Evolutionary conservation across 1,140 invertebrate genomes (phyloP).

Genomic region (Paraescarpia echinospica): DNA sequence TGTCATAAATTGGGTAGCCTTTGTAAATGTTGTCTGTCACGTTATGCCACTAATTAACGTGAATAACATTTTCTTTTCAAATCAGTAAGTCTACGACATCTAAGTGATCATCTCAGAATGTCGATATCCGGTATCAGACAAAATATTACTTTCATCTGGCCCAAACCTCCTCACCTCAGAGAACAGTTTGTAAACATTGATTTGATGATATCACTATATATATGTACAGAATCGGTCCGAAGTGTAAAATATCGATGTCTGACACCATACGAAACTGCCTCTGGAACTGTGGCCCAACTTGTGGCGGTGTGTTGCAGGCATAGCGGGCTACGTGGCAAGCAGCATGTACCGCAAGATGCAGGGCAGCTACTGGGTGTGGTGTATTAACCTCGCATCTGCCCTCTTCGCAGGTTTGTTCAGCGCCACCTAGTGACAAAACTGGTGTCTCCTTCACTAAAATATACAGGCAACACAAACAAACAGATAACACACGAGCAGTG

Average conservation of each 20-base stretch:
- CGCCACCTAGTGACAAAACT: not conserved
- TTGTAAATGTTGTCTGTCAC: not conserved
- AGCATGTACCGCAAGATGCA: slow-evolving; percentile 61
- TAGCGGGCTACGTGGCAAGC: slow-evolving; percentile 61
- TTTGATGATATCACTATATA: too few species aligned
- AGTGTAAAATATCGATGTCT: too few species aligned
- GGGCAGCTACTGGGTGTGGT: slow-evolving; percentile 62
- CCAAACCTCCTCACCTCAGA: too few species aligned
- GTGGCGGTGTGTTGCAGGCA: slow-evolving; percentile 42
- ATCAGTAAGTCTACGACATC: not conserved
- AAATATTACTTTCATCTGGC: too few species aligned
- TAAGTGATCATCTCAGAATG: too few species aligned
- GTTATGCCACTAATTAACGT: not conserved
- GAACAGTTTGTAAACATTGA: too few species aligned
- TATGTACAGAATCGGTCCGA: too few species aligned
- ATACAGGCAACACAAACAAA: too few species aligned
- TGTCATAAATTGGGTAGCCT: not conserved
- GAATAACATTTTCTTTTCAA: not conserved
- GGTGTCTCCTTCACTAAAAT: not conserved
- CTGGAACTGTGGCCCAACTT: too few species aligned
- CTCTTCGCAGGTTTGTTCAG: slow-evolving; percentile 59
- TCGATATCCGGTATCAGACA: too few species aligned
- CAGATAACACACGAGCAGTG: too few species aligned
- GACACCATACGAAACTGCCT: too few species aligned
- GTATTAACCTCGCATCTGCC: slow-evolving; percentile 62